phyloP scores from a whole-genome alignment of 2,888 invertebrate species.

The Homarus gammarus region DNA sequence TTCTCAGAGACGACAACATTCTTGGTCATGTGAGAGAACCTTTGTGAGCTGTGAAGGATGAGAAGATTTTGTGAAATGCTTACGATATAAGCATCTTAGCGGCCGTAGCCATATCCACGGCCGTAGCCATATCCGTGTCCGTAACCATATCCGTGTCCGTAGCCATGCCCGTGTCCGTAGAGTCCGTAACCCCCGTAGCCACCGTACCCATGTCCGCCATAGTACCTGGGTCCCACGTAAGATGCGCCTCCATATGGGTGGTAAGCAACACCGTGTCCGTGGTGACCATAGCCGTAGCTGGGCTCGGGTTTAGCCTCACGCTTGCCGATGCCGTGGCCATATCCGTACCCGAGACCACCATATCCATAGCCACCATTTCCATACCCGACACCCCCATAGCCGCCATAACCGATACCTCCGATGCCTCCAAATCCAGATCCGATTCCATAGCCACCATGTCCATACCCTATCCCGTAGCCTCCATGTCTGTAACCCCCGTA shows the following conservation, averaged over 20 bases:
- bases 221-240: constrained; percentile 1
- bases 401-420: neutral
- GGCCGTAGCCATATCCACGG: neutral
- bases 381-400: neutral
- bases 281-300: constrained; percentile 13
- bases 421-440: neutral
- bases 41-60: too few relatives aligned
- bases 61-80: too few relatives aligned
- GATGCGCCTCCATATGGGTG: neutral
- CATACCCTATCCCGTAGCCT: neutral
- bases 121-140: neutral
- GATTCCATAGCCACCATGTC: neutral
- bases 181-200: neutral
- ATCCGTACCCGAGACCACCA: too few relatives aligned
- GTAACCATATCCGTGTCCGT: neutral
- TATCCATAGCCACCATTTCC: neutral
- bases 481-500: neutral
- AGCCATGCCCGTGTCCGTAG: neutral
- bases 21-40: too few relatives aligned
- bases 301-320: constrained; percentile 5
- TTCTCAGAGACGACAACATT: too few relatives aligned
- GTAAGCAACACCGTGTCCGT: constrained; percentile 15
- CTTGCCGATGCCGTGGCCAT: constrained; percentile 10
- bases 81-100: too few relatives aligned
- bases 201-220: neutral